phyloP scores from a whole-genome alignment of 2,797 vertebrate species.

The Caiman crocodilus region DNA sequence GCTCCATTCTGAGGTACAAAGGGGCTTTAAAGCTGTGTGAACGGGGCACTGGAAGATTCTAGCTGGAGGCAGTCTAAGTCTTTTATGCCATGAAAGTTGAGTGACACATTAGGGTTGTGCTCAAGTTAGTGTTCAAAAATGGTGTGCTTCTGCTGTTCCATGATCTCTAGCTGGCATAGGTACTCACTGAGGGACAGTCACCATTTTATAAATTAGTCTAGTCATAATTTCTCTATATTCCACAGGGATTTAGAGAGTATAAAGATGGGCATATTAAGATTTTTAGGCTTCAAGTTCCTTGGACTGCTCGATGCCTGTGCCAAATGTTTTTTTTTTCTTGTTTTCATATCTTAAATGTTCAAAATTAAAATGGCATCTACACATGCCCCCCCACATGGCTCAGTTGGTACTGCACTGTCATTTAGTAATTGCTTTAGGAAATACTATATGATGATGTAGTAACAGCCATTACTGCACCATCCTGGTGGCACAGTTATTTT shows the following conservation, averaged over 20 bases:
- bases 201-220: neutral
- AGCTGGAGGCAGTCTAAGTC: neutral
- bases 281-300: neutral
- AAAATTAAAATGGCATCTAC: neutral
- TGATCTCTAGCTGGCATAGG: neutral
- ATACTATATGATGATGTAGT: too few relatives aligned
- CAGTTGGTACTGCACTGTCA: too few relatives aligned
- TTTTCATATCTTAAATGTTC: neutral
- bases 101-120: neutral
- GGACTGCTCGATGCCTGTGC: neutral
- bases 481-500: too few relatives aligned
- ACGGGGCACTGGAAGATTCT: neutral
- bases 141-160: fast-evolving
- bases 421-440: too few relatives aligned
- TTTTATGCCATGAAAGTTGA: neutral
- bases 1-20: neutral
- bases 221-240: neutral
- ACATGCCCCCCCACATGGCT: too few relatives aligned
- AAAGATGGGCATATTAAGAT: neutral
- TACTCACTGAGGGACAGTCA: neutral
- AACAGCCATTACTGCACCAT: too few relatives aligned
- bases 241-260: neutral
- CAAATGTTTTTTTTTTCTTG: neutral
- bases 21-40: neutral
- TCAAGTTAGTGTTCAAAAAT: neutral